phyloP scores from a whole-genome alignment of 1,140 invertebrate species.

The Vanessa tameamea region DNA sequence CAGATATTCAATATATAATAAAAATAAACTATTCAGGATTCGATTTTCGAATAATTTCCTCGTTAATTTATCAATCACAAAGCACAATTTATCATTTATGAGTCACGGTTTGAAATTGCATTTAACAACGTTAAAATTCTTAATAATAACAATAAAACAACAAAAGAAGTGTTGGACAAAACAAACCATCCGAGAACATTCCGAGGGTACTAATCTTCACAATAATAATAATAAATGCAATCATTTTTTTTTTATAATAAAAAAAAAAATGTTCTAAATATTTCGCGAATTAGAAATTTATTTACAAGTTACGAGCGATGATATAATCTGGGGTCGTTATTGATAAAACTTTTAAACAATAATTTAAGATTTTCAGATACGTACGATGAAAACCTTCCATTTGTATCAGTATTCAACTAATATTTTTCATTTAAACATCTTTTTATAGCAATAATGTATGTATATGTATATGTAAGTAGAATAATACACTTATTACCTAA shows the following conservation, averaged over 20 bases:
- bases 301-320: conserved; percentile 53
- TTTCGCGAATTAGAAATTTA: conserved; percentile 71
- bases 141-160: conserved; percentile 81
- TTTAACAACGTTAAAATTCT: conserved; percentile 79
- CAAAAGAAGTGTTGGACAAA: conserved; percentile 67
- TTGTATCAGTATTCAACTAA: conserved; percentile 71
- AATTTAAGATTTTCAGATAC: conserved; percentile 42
- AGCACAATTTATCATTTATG: conserved; percentile 47
- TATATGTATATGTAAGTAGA: conserved; percentile 78
- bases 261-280: conserved; percentile 57
- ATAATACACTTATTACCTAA: conserved; percentile 76
- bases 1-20: conserved; percentile 4
- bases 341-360: conserved; percentile 48
- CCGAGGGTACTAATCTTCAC: conserved; percentile 59
- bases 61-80: conserved; percentile 36
- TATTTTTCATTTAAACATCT: conserved; percentile 69
- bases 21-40: conserved; percentile 18
- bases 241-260: conserved; percentile 57
- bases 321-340: conserved; percentile 45
- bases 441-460: conserved; percentile 75
- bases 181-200: conserved; percentile 76
- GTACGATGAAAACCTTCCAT: conserved; percentile 44
- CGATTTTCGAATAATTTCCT: conserved; percentile 2
- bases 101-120: conserved; percentile 62
- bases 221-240: conserved; percentile 75